A percentile compares a stretch with the other conserved stretches of the same genome.
These are phyloP conservation scores for Drosophila paulistorum DNA, from an alignment of 1,140 invertebrate species.

Conservation along the genomic window DNA sequence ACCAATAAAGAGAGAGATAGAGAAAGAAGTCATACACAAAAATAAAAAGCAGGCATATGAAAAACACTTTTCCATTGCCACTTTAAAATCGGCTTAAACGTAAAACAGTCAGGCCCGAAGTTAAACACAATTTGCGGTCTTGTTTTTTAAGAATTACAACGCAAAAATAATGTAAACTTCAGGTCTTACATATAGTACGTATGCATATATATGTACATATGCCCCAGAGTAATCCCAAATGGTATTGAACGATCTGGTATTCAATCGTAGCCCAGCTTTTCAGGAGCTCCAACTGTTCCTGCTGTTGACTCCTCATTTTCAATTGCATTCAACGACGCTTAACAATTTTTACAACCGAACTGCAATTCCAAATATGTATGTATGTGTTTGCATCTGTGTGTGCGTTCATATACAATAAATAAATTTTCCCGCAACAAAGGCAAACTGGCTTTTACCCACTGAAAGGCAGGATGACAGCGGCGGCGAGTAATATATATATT, in stretches of 20 bases:
- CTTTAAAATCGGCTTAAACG: slow-evolving; percentile 60
- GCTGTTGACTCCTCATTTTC: slow-evolving; percentile 57
- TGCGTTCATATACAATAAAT: slow-evolving; percentile 38
- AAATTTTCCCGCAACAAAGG: slow-evolving; percentile 73
- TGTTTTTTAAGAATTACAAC: slow-evolving; percentile 75
- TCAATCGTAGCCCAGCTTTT: slow-evolving; percentile 23
- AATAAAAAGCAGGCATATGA: not conserved
- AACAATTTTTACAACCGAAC: slow-evolving; percentile 67
- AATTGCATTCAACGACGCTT: slow-evolving; percentile 70
- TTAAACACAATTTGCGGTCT: slow-evolving; percentile 52
- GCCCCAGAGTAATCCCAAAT: slow-evolving; percentile 25
- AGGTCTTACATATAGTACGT: slow-evolving; percentile 43
- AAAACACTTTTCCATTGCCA: slow-evolving; percentile 7
- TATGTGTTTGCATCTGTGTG: not conserved
- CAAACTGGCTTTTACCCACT: slow-evolving; percentile 18
- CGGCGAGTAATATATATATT: slow-evolving; percentile 51
- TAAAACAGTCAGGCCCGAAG: slow-evolving; percentile 8
- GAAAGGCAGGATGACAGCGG: slow-evolving; percentile 26
- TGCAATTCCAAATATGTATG: slow-evolving; percentile 39
- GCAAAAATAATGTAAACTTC: slow-evolving; percentile 66
- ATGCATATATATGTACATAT: slow-evolving; percentile 3
- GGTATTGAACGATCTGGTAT: slow-evolving; percentile 26
- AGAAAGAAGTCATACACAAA: not conserved
- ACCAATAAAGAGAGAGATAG: no score
- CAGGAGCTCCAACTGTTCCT: not conserved